These are phyloP conservation scores for Albula goreensis DNA, from an alignment of 2,113 vertebrate genomes.

Conservation along the genomic window DNA sequence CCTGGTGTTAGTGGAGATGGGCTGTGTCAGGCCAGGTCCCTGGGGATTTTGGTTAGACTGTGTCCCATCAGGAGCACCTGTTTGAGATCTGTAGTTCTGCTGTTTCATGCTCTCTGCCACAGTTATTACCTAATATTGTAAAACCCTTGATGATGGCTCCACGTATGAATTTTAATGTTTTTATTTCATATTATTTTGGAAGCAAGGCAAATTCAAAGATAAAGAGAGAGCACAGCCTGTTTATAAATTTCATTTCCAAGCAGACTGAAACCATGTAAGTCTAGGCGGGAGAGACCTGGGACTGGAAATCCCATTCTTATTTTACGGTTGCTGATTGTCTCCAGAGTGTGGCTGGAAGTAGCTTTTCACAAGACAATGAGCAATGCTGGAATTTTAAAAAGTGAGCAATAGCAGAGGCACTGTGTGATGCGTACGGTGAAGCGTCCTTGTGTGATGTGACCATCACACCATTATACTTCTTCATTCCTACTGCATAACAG, in stretches of 20 bases:
- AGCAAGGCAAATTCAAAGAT: not conserved
- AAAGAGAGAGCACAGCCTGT: not conserved
- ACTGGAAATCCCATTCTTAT: not conserved
- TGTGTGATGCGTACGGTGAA: not conserved
- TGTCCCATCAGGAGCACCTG: too few species aligned
- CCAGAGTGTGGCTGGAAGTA: not conserved
- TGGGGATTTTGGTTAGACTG: not conserved
- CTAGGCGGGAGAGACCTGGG: not conserved
- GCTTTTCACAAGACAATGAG: not conserved
- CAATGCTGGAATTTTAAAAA: not conserved
- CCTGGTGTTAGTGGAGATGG: not conserved
- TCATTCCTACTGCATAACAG: too few species aligned
- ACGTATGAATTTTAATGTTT: not conserved
- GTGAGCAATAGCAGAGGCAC: not conserved
- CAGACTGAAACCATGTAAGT: not conserved
- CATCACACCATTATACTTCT: too few species aligned
- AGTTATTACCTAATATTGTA: not conserved
- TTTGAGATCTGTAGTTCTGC: not conserved
- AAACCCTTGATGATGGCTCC: not conserved
- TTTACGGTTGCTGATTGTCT: not conserved
- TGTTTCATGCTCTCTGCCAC: not conserved
- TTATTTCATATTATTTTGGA: not conserved
- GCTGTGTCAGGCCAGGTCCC: not conserved
- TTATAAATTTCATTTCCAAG: not conserved
- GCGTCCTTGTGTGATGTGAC: not conserved